Conservation (phyloP, 1,140 invertebrate genomes). For the Lordiphosa stackelbergi region DNA sequence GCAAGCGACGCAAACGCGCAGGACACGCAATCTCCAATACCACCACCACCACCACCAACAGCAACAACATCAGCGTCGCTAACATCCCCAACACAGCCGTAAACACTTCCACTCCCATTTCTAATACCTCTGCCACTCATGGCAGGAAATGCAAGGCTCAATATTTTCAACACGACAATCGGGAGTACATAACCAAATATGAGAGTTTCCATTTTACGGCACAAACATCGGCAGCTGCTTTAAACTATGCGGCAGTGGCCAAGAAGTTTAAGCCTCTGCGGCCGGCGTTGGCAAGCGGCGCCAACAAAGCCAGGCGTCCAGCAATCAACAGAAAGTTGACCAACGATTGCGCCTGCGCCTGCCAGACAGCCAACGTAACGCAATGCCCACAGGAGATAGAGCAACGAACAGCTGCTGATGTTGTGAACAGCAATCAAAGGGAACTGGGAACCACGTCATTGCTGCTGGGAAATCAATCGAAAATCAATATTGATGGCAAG, state of each 20-base stretch:
- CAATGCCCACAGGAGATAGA: constrained; percentile 33
- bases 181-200: constrained; percentile 61
- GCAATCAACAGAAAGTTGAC: constrained; percentile 29
- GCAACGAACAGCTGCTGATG: constrained; percentile 42
- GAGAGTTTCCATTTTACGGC: constrained; percentile 59
- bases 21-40: constrained; percentile 16
- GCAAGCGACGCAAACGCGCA: constrained; percentile 66
- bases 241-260: constrained; percentile 70
- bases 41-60: constrained; percentile 21
- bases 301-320: constrained; percentile 67
- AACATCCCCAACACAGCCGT: constrained; percentile 14
- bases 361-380: constrained; percentile 28
- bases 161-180: constrained; percentile 73
- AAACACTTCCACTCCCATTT: neutral
- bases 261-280: constrained; percentile 70
- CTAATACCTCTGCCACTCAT: neutral
- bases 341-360: constrained; percentile 58
- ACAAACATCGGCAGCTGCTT: constrained; percentile 44
- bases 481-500: constrained; percentile 32
- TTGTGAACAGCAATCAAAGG: constrained; percentile 11
- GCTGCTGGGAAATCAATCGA: constrained; percentile 12
- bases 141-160: constrained; percentile 58
- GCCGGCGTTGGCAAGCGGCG: constrained; percentile 64
- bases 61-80: constrained; percentile 1
- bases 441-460: constrained; percentile 10